Conservation (phyloP, 2,113 vertebrate genomes). For the Pontoporia blainvillei region DNA sequence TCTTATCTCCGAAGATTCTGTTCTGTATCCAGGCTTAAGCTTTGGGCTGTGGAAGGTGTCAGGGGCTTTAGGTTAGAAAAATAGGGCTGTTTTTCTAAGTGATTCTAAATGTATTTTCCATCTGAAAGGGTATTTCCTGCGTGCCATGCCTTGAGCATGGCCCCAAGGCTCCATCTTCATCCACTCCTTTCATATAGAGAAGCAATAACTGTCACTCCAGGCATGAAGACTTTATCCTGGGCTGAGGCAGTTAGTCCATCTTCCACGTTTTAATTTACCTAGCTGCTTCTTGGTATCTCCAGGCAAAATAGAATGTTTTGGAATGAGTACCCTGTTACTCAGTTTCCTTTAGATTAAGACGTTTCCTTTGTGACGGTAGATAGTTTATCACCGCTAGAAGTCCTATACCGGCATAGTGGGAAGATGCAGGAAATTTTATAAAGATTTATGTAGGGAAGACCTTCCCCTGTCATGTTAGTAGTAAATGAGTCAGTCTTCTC, state of each 20-base stretch:
- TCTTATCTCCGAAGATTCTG: background rate
- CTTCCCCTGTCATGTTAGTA: background rate
- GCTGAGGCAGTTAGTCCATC: background rate
- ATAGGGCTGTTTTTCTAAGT: background rate
- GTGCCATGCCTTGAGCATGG: background rate
- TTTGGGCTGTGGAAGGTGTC: background rate
- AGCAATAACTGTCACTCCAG: background rate
- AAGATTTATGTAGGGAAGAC: background rate
- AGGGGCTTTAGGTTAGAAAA: background rate
- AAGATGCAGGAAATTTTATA: background rate
- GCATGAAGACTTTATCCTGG: background rate
- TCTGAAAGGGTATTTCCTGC: background rate
- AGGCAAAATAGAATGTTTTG: conserved; percentile 14
- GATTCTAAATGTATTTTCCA: background rate
- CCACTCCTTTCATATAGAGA: background rate
- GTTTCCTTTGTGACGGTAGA: background rate
- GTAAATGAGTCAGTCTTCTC: background rate
- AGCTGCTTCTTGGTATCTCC: background rate
- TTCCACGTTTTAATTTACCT: background rate
- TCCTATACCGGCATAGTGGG: background rate
- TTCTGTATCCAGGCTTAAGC: background rate
- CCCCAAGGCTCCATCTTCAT: too few species aligned
- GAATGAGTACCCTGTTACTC: background rate
- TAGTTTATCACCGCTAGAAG: background rate
- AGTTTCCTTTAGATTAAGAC: background rate